These are phyloP conservation scores for Drosophila pullipes DNA, from an alignment of 2,888 invertebrate genomes.

Conservation along the genomic window DNA sequence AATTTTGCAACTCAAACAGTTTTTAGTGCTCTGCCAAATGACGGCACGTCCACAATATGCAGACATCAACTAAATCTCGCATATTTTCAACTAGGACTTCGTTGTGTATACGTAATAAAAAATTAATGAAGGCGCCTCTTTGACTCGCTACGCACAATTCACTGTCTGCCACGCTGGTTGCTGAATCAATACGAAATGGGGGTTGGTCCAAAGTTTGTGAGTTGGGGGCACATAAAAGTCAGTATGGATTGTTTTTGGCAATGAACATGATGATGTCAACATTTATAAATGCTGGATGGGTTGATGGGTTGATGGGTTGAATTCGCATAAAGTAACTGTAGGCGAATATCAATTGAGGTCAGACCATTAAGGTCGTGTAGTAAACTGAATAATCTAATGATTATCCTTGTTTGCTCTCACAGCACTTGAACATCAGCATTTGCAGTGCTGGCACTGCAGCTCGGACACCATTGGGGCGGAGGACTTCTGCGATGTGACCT, in stretches of 20 bases:
- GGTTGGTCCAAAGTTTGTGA: constrained; percentile 22
- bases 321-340: neutral
- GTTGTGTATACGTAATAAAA: constrained; percentile 60
- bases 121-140: constrained; percentile 52
- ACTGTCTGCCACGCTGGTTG: constrained; percentile 23
- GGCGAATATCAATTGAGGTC: constrained; percentile 34
- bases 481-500: constrained; percentile 81
- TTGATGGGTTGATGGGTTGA: neutral
- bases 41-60: constrained; percentile 15
- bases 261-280: constrained; percentile 49
- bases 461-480: constrained; percentile 83
- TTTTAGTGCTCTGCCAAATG: constrained; percentile 21
- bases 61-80: constrained; percentile 19
- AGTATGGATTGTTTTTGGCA: constrained; percentile 30
- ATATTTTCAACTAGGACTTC: constrained; percentile 19
- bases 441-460: constrained; percentile 84
- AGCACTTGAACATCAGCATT: constrained; percentile 49
- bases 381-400: constrained; percentile 16
- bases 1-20: constrained; percentile 7
- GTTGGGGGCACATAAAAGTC: constrained; percentile 1
- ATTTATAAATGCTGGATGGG: neutral
- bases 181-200: neutral
- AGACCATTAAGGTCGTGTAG: constrained; percentile 46
- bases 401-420: constrained; percentile 3
- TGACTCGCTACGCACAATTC: constrained; percentile 53